Base-by-base conservation (phyloP, 2,888 invertebrate genomes). In the Caprella mutica region DNA sequence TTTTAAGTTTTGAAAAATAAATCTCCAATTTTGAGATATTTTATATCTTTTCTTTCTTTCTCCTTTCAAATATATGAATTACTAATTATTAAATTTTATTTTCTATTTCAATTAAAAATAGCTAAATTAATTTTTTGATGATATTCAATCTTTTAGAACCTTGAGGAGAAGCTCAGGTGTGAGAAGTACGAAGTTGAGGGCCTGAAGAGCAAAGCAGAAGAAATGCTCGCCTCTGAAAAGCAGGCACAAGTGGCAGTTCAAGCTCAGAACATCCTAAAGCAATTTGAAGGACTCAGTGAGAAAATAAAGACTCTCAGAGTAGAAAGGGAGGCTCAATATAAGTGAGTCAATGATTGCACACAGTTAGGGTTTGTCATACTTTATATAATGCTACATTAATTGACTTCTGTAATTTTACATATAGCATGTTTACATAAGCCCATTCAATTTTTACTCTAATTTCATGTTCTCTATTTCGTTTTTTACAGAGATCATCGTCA, bases 101-200 rank as follows among this genome's bases (percentile, higher is more conserved):
- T 29, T n/a, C 44, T 30, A 19, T 2, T 5, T 5, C 35, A 35
- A 12, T n/a, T 17, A 38, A 19, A 38, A 5, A 38, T 38, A n/a
- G n/a, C n/a, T n/a, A n/a, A n/a, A n/a, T n/a, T n/a, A n/a, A n/a
- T n/a, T n/a, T n/a, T n/a, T n/a, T n/a, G 12, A n/a, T n/a, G n/a
- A n/a, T n/a, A n/a, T n/a, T n/a, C n/a, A n/a, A 1, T 12, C 35
- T 54, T 55, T 46, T 65, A 74, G 73, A 81, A 81, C 65, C 78
- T 88, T 0, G 90, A 90, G 73, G 91, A 91, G 70, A 90, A 86
- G 74, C 83, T 87, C 0, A 80, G 89, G 1, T 85, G 89, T 70
- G 91, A 92, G 69, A 87, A 88, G 68, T 82, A 89, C 57, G 92
- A 92, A 71, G 88, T 91, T 0, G 91, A 91, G 67, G 81, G 83